These are phyloP conservation scores for Bryconaethiops microstoma DNA, from an alignment of 2,797 vertebrate genomes.

Conservation along the genomic window DNA sequence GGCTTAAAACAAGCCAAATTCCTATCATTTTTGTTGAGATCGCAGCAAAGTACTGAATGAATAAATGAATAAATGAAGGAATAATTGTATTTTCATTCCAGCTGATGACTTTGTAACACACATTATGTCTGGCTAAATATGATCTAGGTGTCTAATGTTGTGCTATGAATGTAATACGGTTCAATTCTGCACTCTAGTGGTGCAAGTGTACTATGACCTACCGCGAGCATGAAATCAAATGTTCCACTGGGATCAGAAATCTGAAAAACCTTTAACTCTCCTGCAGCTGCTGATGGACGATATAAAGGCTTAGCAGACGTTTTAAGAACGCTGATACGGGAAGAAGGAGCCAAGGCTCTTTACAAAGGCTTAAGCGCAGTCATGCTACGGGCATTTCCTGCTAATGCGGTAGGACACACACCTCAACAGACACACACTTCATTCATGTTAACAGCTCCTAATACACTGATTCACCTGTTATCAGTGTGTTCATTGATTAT, in stretches of 20 bases:
- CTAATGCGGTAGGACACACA: constrained; percentile 73
- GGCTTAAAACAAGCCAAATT: too few species aligned
- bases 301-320: constrained; percentile 76
- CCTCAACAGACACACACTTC: constrained; percentile 3
- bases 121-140: neutral
- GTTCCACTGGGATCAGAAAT: too few species aligned
- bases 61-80: too few species aligned
- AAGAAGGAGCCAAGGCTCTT: constrained; percentile 75
- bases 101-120: neutral
- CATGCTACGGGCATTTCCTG: constrained; percentile 81
- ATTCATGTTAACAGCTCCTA: neutral
- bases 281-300: constrained; percentile 73
- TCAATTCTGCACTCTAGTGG: neutral
- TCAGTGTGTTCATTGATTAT: neutral
- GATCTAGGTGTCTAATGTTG: neutral
- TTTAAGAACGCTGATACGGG: constrained; percentile 69
- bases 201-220: neutral
- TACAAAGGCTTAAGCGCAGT: constrained; percentile 82
- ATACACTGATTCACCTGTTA: neutral
- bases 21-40: too few species aligned
- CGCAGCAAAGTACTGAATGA: too few species aligned
- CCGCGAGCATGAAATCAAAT: neutral
- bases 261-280: neutral
- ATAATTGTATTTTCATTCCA: neutral
- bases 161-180: neutral